These are phyloP conservation scores for Halocaridina rubra DNA, from an alignment of 2,888 invertebrate genomes.

Conservation along the genomic window DNA sequence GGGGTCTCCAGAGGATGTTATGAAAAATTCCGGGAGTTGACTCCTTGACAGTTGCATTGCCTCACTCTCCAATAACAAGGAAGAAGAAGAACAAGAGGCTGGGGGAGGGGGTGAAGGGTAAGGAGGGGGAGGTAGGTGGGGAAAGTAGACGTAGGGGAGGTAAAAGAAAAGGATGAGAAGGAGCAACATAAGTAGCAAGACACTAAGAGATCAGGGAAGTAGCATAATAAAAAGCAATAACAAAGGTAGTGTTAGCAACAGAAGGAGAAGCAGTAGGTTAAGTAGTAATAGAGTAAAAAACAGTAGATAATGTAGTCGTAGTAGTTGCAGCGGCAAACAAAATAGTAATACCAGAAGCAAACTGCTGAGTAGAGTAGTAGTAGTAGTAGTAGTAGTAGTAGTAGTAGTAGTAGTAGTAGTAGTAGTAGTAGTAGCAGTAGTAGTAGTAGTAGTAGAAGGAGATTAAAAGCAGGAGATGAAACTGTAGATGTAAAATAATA, in stretches of 20 bases:
- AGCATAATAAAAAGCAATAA: neutral
- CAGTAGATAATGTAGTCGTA: neutral
- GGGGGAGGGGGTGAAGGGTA: neutral
- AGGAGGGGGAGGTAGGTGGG: neutral
- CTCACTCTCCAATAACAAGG: neutral
- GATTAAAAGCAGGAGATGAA: neutral
- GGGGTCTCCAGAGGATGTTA: neutral
- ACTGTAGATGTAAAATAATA: neutral
- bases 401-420: neutral
- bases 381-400: neutral
- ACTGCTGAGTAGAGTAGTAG: neutral
- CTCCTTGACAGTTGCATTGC: neutral
- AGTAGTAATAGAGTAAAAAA: neutral
- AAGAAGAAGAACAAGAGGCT: neutral
- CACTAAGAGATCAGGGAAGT: neutral
- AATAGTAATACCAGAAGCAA: neutral
- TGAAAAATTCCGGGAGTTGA: neutral
- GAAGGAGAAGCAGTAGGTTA: neutral
- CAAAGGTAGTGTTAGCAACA: neutral
- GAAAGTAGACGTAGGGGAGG: neutral
- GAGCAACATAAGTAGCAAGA: neutral
- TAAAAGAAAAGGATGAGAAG: neutral
- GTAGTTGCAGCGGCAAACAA: neutral
- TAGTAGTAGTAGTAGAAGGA: neutral
- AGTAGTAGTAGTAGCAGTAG: neutral